Base-by-base conservation (phyloP, 2,797 vertebrate genomes). In the Pyrrhura leucotis region DNA sequence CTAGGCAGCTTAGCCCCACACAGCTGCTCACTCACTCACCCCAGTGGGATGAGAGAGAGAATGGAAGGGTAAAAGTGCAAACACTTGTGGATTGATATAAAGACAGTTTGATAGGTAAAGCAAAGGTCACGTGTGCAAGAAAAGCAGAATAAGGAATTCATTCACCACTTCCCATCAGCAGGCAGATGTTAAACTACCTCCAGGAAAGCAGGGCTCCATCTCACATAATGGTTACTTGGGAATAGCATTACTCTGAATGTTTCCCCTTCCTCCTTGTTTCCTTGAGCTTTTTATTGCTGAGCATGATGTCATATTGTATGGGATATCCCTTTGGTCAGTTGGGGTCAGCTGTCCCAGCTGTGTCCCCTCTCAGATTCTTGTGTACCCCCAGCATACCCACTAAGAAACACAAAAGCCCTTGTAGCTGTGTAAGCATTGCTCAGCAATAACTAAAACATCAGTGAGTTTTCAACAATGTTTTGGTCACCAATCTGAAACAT, bases 21-120 rank as follows among this genome's bases (percentile, higher is more conserved):
- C 9, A 61, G 28, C 35, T 5, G 1, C 28, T 35, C 3, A 0
- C 28, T 35, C 2, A 0, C 18, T 67, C 26, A 2, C 7, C 15
- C 6, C 28, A 68, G 33, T 19, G 44, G 15, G 11, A 22, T 25
- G 22, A 14, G 10, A 28, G 23, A 68, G 40, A n/a, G 7, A 44
- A 79, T 28, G 28, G 45, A 66, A 79, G 14, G 10, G 4, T 22
- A 31, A 37, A 86, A 73, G 19, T 17, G 20, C 2, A 4, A 50
- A 63, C 79, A 1, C 3, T 39, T 33, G 8, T 37, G 9, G 31
- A 6, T 7, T 67, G n/a, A 61, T 22, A 50, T n/a, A 37, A 56
- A 66, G 33, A 9, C 4, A 69, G 13, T 66, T 92, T 69, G 40
- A 77, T 3, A 48, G 20, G 16, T 8, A 50, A 85, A 78, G 17